Evolutionary conservation across 2,888 invertebrate species (phyloP), one percentile per base, ranked within the genome.

Genomic region (Saturnia pavonia): DNA sequence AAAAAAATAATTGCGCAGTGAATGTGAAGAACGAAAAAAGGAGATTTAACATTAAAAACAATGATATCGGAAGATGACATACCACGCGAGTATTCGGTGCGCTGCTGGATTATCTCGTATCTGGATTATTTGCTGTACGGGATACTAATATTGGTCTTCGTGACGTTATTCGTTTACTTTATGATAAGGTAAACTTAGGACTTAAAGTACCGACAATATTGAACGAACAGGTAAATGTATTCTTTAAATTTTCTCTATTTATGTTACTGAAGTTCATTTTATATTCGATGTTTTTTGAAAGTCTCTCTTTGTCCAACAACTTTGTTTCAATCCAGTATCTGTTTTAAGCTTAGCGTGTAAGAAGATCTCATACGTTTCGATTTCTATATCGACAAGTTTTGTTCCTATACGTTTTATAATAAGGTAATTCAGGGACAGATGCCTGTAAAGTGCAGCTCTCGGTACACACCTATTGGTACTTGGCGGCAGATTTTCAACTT

Each of bases 121-220:
- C 71, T 91, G 73, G 91, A 91, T 71, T 85, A 87, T 51, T 73
- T 90, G 1, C 73, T 91, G 0, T 90, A 88, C 67, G 87, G 77
- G 0, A 67, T 85, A 1, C 72, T 91, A 2, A 75, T 80, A 12
- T 42, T 82, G 0, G 75, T 86, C 51, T 75, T 89, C 0, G 68
- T 90, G n/a, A 75, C 75, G 22, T 14, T 90, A 16, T 90, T 91
- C 71, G 73, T 88, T 69, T 90, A 88, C 78, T 89, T 81, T 76
- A 79, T 87, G 81, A 74, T 83, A 34, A 75, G 75, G 72, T 82
- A 79, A 69, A 22, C 74, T 68, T 27, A 57, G 25, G 7, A 22
- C 34, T 2, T 16, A 48, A 14, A 51, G 11, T 25, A 27, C 57
- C 12, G 12, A 14, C 25, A 19, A 25, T 60, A 6, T 14, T 27